A percentile compares a stretch with the other conserved stretches of the same genome.
Evolutionary conservation across 2,797 vertebrate species (phyloP).

Genomic region (Rhinella marina): DNA sequence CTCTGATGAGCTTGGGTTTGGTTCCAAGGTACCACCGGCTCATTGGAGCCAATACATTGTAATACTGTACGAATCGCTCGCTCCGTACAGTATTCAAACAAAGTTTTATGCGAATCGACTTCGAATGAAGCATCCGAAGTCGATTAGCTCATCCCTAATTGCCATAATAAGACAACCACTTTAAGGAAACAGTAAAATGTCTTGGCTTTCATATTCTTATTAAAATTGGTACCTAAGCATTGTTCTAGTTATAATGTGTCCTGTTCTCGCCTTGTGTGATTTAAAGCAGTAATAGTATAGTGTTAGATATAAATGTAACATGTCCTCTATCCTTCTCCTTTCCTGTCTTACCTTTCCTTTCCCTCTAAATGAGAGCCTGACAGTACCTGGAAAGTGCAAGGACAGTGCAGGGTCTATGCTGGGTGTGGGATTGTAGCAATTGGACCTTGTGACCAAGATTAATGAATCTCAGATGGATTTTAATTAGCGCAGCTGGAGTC

Average conservation of each 20-base stretch:
- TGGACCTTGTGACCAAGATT: slow-evolving; percentile 92
- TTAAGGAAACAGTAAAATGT: too few relatives aligned
- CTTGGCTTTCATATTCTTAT: too few relatives aligned
- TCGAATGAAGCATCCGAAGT: too few relatives aligned
- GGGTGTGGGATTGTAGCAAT: slow-evolving; percentile 87
- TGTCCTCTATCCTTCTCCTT: slow-evolving; percentile 53
- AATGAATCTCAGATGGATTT: slow-evolving; percentile 94
- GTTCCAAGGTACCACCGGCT: too few relatives aligned
- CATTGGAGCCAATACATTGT: too few relatives aligned
- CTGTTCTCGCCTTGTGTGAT: too few relatives aligned
- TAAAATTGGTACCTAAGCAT: neutral
- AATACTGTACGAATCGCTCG: too few relatives aligned
- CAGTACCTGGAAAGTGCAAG: slow-evolving; percentile 64
- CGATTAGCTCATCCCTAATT: too few relatives aligned
- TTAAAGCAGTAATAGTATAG: neutral
- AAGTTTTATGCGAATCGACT: too few relatives aligned
- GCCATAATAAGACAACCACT: too few relatives aligned
- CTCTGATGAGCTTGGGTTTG: too few relatives aligned
- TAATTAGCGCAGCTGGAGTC: slow-evolving; percentile 96
- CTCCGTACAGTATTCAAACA: too few relatives aligned
- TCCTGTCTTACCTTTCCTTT: slow-evolving; percentile 54
- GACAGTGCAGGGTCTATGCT: slow-evolving; percentile 66
- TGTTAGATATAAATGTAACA: neutral
- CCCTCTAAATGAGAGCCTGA: slow-evolving; percentile 57
- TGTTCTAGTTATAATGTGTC: neutral